Evolutionary conservation across 2,113 vertebrate species (phyloP), one percentile per base, ranked within the genome.

Genomic region (Leucoraja erinaceus): DNA sequence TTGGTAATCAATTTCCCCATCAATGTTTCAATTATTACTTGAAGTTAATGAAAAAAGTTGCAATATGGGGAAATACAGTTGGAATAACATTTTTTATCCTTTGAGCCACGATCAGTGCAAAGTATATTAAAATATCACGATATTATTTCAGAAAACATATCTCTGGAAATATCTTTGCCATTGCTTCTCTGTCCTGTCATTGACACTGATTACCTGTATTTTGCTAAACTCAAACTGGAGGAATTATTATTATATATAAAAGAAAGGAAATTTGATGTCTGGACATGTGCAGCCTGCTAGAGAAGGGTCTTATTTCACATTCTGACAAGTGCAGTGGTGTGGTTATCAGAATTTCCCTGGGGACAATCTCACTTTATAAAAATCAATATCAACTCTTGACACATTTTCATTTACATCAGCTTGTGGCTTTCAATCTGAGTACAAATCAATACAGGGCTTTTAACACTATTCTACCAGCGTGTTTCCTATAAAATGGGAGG

Each of bases 311-410:
- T 95, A 94, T 95, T 96, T 96, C 95, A 94, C 93, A 95, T 94
- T 93, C 88, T 95, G 95, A 96, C 95, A 95, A 95, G 94, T 94
- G 94, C 94, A 94, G 94, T 70, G 78, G 94, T 94, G 93, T 94
- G 95, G 95, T 94, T 95, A 95, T 95, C 95, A 94, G 94, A 93
- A 96, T 96, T 96, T 97, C 96, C 96, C 96, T 94, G 79, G 94
- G 94, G 96, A 93, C 93, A 94, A 94, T 94, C 94, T 95, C 94
- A 94, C 93, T 95, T 94, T 84, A 95, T 95, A 95, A 95, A 96
- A 96, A 97, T 97, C 97, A 95, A 96, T 97, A 96, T 94, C 95
- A 96, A 96, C 96, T 97, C 96, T 97, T 97, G 96, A 96, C 96
- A 97, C 96, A 95, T 96, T 97, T 97, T 96, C 96, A 96, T 97